Evolutionary conservation across 1,140 invertebrate species (phyloP).

Genomic region (Drosophila bocqueti): DNA sequence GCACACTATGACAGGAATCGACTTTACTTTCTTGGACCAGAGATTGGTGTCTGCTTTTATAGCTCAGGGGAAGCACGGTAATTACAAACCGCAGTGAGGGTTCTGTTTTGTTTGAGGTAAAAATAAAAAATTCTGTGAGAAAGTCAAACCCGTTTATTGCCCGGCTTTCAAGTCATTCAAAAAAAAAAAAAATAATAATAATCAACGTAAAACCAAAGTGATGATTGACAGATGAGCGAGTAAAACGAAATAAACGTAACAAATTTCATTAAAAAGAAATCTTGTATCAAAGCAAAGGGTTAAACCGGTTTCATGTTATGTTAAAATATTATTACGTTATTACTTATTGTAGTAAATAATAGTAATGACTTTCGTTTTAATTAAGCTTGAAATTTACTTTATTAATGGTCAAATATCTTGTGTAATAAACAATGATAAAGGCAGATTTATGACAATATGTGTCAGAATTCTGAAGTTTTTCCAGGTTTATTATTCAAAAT

Average conservation of each 20-base stretch:
- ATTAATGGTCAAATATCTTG: background rate
- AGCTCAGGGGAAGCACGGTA: constrained; percentile 19
- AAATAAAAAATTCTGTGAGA: constrained; percentile 6
- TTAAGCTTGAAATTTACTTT: background rate
- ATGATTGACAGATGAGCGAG: background rate
- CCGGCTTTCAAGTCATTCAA: constrained; percentile 6
- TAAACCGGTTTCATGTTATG: background rate
- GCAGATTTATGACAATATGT: background rate
- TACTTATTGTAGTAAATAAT: background rate
- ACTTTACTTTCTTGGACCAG: background rate
- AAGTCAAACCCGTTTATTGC: constrained; percentile 36
- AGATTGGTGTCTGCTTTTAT: constrained; percentile 3
- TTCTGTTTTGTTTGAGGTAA: constrained; percentile 8
- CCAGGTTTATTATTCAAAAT: background rate
- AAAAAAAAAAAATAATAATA: constrained; percentile 1
- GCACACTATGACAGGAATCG: constrained; percentile 2
- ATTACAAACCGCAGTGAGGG: constrained; percentile 3
- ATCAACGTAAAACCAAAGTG: background rate
- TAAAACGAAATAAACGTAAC: constrained; percentile 15
- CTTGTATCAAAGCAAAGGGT: background rate
- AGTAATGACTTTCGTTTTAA: background rate
- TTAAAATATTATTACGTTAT: background rate
- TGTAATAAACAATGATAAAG: background rate
- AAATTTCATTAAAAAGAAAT: constrained; percentile 20
- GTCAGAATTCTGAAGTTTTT: background rate